Conservation (phyloP, 2,113 vertebrate species). For the Meleagris gallopavo region DNA sequence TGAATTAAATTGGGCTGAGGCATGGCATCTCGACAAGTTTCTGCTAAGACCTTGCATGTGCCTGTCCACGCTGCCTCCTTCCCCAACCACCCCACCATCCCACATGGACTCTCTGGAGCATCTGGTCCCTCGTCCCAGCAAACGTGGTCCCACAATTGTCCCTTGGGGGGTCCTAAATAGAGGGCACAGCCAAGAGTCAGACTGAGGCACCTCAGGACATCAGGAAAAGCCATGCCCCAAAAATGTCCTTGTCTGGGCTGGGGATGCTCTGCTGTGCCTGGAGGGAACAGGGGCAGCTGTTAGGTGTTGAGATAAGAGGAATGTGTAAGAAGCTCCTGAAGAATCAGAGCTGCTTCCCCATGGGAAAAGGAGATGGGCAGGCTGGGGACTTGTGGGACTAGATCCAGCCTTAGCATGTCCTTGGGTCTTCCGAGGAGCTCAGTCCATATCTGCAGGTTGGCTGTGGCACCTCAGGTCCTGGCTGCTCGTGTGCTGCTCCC, state of each 20-base stretch:
- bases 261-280: background rate
- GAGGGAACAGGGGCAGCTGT: background rate
- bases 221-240: background rate
- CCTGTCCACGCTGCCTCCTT: fast-evolving
- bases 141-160: fast-evolving
- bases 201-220: background rate
- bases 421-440: background rate
- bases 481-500: background rate
- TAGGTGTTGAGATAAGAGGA: background rate
- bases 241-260: background rate
- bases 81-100: fast-evolving
- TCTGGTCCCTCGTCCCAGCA: background rate
- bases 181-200: background rate
- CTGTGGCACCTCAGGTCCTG: background rate
- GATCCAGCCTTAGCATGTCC: background rate
- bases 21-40: fast-evolving
- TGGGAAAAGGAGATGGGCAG: background rate
- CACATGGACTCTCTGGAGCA: fast-evolving
- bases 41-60: background rate
- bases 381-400: background rate
- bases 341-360: background rate
- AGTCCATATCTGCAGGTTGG: background rate
- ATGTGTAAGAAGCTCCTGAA: background rate
- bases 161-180: background rate
- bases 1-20: fast-evolving